Base-by-base conservation (phyloP, 2,797 vertebrate genomes). In the Notoglanidium macrostoma region DNA sequence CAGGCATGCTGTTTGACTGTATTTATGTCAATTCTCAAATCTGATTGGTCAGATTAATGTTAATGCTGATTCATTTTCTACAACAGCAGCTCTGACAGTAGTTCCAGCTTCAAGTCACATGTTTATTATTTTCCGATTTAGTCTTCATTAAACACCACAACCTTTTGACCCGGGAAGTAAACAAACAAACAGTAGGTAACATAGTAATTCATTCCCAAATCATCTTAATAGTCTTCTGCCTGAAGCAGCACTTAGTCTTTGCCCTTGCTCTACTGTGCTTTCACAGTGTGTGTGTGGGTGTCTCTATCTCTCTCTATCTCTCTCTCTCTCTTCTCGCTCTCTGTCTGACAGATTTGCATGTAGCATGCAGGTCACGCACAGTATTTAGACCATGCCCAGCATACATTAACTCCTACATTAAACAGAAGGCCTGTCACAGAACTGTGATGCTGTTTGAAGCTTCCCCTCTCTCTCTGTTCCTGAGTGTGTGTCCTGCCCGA, bases 391-490 rank as follows among this genome's bases (percentile, higher is more conserved):
- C 84, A 86, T 84, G 59, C 29, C 83, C 76, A 83, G 88, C 80
- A 90, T 90, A 82, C 88, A 90, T 91, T 90, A 86, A 88, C 85
- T 76, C 55, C 49, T 87, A 87, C 83, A 89, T 91, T 89, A 89
- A 88, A 91, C 88, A 90, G 88, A 86, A 85, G 67, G 70, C 81
- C 73, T 88, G 86, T 88, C 91, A 88, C 87, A 89, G 26, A 57
- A 82, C 23, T 46, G 67, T 85, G 65, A 88, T 87, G 87, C 79
- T 54, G 88, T 91, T 88, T 91, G 90, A 89, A 87, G 89, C 85
- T 70, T 83, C 15, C 55, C 65, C 86, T 83, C 57, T 72, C 68
- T 70, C 79, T 79, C 84, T 84, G 86, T 83, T 88, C 85, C 12
- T 86, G 59, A 85, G 46, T 87, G 83, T 83, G 73, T 70, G 65